These are phyloP conservation scores for Pseudococcus longispinus DNA, from an alignment of 2,888 invertebrate genomes.

Conservation along the genomic window DNA sequence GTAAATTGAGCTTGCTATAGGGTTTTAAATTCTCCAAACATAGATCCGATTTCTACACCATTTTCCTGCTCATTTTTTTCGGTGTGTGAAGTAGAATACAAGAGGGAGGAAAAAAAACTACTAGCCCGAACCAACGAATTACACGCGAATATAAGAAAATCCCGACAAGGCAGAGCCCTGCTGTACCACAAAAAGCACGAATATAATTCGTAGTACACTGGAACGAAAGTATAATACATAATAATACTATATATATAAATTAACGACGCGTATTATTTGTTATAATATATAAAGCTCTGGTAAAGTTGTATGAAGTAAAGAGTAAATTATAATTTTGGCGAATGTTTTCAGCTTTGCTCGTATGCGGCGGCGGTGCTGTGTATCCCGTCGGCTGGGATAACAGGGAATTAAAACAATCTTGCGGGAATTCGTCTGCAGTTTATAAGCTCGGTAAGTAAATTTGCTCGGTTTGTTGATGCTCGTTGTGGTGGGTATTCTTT, in stretches of 20 bases:
- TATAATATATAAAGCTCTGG: conserved; percentile 6
- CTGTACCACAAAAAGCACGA: neutral
- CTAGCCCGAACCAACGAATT: neutral
- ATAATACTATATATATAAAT: conserved; percentile 16
- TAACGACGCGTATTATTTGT: conserved; percentile 34
- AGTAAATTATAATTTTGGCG: conserved; percentile 47
- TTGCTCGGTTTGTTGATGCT: neutral
- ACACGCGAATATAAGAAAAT: conserved; percentile 5
- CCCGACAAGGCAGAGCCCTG: neutral
- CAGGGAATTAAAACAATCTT: conserved; percentile 70
- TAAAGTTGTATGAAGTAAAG: conserved; percentile 14
- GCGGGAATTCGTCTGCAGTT: conserved; percentile 68
- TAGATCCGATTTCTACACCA: neutral
- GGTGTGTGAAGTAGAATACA: neutral
- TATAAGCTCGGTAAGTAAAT: conserved; percentile 67
- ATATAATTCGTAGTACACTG: neutral
- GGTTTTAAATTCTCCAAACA: neutral
- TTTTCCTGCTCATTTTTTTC: neutral
- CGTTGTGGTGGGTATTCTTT: too few species aligned
- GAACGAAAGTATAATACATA: neutral
- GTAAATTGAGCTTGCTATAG: conserved; percentile 10
- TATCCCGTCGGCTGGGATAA: conserved; percentile 73
- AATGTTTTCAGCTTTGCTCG: conserved; percentile 66
- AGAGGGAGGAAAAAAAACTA: neutral
- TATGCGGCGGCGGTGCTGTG: conserved; percentile 68